Conservation (phyloP, 2,113 vertebrate genomes). For the Antennarius striatus region DNA sequence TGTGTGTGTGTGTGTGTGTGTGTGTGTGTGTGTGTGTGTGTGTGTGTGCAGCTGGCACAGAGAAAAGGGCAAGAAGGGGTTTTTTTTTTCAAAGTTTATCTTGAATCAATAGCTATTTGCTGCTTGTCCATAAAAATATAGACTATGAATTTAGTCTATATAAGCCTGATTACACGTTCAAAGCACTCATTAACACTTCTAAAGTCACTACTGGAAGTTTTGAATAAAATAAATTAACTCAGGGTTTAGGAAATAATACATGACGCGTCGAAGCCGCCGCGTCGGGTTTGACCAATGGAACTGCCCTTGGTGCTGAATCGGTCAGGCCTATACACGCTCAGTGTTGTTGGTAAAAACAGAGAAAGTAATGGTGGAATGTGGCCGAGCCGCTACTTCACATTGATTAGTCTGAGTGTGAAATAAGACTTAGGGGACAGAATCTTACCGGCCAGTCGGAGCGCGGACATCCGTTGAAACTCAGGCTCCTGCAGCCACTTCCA, state of each 20-base stretch:
- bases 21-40: slow-evolving; percentile 33
- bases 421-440: slow-evolving; percentile 12
- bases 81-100: slow-evolving; percentile 48
- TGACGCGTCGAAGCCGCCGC: slow-evolving; percentile 3
- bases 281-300: slow-evolving; percentile 17
- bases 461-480: slow-evolving; percentile 97
- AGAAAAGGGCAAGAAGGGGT: slow-evolving; percentile 3
- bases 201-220: too few relatives aligned
- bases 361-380: not conserved
- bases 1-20: slow-evolving; percentile 35
- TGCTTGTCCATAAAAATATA: slow-evolving; percentile 50
- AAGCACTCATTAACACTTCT: not conserved
- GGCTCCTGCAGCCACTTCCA: slow-evolving; percentile 99
- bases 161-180: slow-evolving; percentile 2
- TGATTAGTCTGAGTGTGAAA: slow-evolving; percentile 22
- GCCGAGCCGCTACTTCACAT: not conserved
- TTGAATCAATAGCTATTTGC: slow-evolving; percentile 61
- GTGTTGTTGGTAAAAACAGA: not conserved
- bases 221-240: not conserved
- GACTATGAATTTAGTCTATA: slow-evolving; percentile 39
- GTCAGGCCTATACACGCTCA: slow-evolving; percentile 8
- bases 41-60: slow-evolving; percentile 12
- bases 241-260: not conserved
- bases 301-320: slow-evolving; percentile 71
- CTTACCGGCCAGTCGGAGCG: slow-evolving; percentile 94